A percentile compares a stretch with the other conserved stretches of the same genome.
These are phyloP conservation scores for Danio choprae DNA, from an alignment of 2,797 vertebrate genomes.

Conservation along the genomic window DNA sequence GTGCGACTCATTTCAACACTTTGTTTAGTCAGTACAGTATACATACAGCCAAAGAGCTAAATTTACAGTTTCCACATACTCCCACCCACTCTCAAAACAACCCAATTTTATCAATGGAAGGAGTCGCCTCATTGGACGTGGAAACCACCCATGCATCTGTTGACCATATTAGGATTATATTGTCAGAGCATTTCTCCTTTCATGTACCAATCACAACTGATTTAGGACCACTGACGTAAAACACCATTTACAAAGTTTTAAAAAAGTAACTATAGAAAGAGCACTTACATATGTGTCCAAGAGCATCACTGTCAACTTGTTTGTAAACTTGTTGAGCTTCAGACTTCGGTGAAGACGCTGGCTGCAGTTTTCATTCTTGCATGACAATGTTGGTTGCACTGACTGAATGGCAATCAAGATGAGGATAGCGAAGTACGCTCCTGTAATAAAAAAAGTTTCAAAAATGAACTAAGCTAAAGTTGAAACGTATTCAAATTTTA, in stretches of 20 bases:
- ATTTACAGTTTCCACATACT: conserved; percentile 20
- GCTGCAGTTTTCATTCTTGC: conserved; percentile 63
- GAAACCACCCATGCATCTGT: conserved; percentile 5
- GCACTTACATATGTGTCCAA: conserved; percentile 79
- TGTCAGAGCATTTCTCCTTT: conserved; percentile 6
- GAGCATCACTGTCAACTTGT: conserved; percentile 69
- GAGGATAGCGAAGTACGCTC: conserved; percentile 73
- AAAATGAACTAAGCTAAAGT: not conserved
- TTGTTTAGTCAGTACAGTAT: not conserved
- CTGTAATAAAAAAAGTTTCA: conserved; percentile 34
- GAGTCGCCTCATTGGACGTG: conserved; percentile 14
- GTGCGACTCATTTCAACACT: not conserved
- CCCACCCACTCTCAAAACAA: conserved; percentile 20
- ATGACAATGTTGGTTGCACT: conserved; percentile 60
- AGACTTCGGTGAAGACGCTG: conserved; percentile 64
- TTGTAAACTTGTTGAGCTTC: conserved; percentile 67
- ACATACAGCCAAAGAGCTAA: conserved; percentile 17
- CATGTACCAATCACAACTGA: conserved; percentile 30
- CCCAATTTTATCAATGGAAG: conserved; percentile 39
- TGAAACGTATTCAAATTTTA: not conserved
- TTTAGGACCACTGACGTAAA: not conserved
- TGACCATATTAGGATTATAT: conserved; percentile 29
- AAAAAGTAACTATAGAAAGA: conserved; percentile 39
- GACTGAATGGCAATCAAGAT: conserved; percentile 71
- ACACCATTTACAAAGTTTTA: not conserved